These are phyloP conservation scores for Podilymbus podiceps DNA, from an alignment of 2,113 vertebrate genomes.

Conservation along the genomic window DNA sequence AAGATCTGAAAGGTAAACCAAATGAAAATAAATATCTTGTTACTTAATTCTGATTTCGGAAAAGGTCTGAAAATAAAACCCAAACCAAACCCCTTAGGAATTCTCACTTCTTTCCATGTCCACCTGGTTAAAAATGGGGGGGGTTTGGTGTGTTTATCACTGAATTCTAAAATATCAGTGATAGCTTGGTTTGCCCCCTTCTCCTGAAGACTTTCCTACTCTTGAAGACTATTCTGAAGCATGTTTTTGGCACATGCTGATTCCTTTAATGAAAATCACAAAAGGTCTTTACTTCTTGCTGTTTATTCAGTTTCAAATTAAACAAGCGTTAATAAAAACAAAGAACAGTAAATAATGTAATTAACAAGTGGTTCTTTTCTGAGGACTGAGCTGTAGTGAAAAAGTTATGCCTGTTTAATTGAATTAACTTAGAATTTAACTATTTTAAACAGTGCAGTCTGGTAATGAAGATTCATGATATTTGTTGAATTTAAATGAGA, in stretches of 20 bases:
- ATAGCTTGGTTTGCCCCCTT: not conserved
- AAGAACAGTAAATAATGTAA: slow-evolving; percentile 8
- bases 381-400: not conserved
- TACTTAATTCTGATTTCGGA: not conserved
- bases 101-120: not conserved
- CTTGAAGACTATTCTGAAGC: not conserved
- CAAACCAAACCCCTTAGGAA: not conserved
- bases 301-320: not conserved
- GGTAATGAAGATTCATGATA: not conserved
- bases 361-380: not conserved
- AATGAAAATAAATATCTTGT: not conserved
- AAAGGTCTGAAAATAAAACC: not conserved
- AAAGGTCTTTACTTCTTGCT: not conserved
- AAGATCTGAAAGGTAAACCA: not conserved
- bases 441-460: slow-evolving; percentile 9
- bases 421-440: not conserved
- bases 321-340: not conserved
- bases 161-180: not conserved
- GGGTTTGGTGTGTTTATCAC: not conserved
- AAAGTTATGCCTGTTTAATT: not conserved
- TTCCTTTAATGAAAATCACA: slow-evolving; percentile 1
- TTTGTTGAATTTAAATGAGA: not conserved
- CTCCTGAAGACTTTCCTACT: not conserved
- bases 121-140: not conserved
- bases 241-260: not conserved